phyloP scores from a whole-genome alignment of 2,888 invertebrate genomes.

The Athalia rosae region DNA sequence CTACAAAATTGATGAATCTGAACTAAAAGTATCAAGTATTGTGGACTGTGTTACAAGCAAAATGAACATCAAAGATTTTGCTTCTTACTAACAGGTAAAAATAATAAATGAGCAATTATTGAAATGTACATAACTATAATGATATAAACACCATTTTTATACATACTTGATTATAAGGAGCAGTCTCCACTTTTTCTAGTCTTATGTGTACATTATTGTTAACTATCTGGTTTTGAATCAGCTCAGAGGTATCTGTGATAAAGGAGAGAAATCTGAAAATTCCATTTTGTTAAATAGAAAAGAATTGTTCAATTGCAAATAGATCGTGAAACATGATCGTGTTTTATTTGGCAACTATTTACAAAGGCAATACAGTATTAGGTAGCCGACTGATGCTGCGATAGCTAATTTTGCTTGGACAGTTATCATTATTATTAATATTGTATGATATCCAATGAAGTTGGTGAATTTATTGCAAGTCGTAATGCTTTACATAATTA shows the following conservation, averaged over 20 bases:
- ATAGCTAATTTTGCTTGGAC: background rate
- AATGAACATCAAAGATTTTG: constrained; percentile 81
- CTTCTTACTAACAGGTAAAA: constrained; percentile 59
- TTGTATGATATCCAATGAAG: constrained; percentile 10
- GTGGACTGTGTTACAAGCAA: constrained; percentile 80
- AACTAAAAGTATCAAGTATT: constrained; percentile 72
- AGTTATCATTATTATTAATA: background rate
- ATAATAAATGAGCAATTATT: background rate
- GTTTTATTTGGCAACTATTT: constrained; percentile 63
- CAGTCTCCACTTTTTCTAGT: too few relatives aligned
- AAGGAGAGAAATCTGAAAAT: background rate
- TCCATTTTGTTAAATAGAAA: background rate
- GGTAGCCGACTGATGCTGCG: constrained; percentile 33
- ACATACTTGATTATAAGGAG: too few relatives aligned
- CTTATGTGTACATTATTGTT: too few relatives aligned
- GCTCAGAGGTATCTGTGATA: background rate
- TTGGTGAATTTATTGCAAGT: background rate
- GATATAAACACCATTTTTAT: background rate
- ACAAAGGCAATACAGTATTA: constrained; percentile 59
- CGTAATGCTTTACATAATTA: constrained; percentile 19
- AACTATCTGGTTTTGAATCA: background rate
- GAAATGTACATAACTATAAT: constrained; percentile 11
- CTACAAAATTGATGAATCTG: constrained; percentile 78
- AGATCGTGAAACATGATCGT: constrained; percentile 45
- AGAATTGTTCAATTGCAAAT: constrained; percentile 13